Base-by-base conservation (phyloP, 2,113 vertebrate genomes). In the Myotis yumanensis region DNA sequence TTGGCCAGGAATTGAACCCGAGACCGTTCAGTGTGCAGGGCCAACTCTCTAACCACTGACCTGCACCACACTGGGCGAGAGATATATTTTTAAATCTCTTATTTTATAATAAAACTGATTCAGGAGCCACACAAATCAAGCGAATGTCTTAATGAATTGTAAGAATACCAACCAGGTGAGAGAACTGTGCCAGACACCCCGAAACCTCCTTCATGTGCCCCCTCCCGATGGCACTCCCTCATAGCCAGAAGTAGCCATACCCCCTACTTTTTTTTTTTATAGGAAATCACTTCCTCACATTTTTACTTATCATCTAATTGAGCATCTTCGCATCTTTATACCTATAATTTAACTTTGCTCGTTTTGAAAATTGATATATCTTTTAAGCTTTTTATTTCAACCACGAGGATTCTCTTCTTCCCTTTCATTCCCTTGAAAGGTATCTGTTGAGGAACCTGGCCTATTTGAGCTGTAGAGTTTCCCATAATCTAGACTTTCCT, bases 41-140 rank as follows among this genome's bases (percentile, higher is more conserved):
- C 57, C 57, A 22, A 62, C 23, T 28, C 57, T 59, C 57, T 62
- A 28, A 59, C 57, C 57, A 25, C 57, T 11, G 22, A 59, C 22
- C 57, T 3, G 0, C 57, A 59, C 57, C 57, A 59, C 8, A 23
- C 57, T 59, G 22, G 22, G 57, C 22, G 3, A 11, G 22, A 95
- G 46, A 64, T 5, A 18, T 8, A 43, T 85, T 89, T 93, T 93
- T 25, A 86, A 93, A 43, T 75, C 40, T 77, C 64, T 73, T 77
- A 28, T 48, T 90, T n/a, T 71, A 75, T 51, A 75, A 69, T 83
- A 52, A 88, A 82, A 89, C 30, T 64, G 35, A 90, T 89, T 94
- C 16, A 37, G 85, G 87, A 90, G 11, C 52, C 35, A 54, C 22
- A 32, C 18, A 64, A 35, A 64, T 87, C 52, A 85, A 85, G 77